Evolutionary conservation across 2,888 invertebrate genomes (phyloP).

Genomic region (Argynnis bischoffii): DNA sequence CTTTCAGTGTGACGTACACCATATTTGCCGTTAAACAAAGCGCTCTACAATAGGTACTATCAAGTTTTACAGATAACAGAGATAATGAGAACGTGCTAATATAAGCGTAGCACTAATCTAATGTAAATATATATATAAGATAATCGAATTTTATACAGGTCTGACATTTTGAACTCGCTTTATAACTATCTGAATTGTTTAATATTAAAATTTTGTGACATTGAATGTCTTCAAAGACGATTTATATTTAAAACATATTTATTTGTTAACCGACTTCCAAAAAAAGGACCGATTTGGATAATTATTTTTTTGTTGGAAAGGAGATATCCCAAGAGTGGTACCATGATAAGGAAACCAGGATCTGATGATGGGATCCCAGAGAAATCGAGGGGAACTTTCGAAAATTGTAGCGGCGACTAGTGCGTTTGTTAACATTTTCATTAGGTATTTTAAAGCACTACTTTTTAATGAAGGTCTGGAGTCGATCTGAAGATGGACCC

Average conservation of each 20-base stretch:
- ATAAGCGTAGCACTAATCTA: constrained; percentile 20
- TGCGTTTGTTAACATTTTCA: no score
- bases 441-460: no score
- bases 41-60: constrained; percentile 4
- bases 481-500: no score
- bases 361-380: no score
- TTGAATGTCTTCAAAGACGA: neutral
- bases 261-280: no score
- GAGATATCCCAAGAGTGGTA: no score
- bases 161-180: constrained; percentile 10
- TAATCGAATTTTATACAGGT: constrained; percentile 6
- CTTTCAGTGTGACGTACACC: neutral
- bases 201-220: neutral
- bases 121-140: constrained; percentile 21
- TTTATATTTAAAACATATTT: neutral
- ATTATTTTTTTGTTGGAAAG: no score
- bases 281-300: no score
- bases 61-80: constrained; percentile 8
- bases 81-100: constrained; percentile 25
- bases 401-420: no score
- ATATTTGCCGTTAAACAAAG: constrained; percentile 10
- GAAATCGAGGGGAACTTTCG: no score
- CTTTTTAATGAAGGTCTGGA: no score
- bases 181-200: neutral
- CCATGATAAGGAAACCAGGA: no score